Conservation (phyloP, 2,888 invertebrate genomes). For the Lasioglossum leucozonium region DNA sequence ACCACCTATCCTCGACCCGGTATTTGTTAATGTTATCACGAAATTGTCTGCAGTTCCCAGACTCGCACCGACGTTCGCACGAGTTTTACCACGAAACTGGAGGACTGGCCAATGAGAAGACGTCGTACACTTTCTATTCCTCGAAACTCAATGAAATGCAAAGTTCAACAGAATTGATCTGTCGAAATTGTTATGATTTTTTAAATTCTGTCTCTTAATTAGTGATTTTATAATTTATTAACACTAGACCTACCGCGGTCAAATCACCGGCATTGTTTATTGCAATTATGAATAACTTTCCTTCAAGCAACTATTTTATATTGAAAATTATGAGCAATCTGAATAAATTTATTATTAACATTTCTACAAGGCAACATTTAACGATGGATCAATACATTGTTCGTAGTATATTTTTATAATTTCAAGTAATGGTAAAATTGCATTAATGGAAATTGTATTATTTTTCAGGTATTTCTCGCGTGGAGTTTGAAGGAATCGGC, state of each 20-base stretch:
- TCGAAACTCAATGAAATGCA: not conserved
- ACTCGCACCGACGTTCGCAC: conserved; percentile 59
- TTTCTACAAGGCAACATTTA: too few species aligned
- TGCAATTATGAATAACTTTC: too few species aligned
- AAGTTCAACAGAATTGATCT: not conserved
- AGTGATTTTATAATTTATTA: too few species aligned
- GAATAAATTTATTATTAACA: too few species aligned
- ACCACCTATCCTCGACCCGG: conserved; percentile 30
- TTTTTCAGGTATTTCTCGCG: not conserved
- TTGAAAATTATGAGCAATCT: too few species aligned
- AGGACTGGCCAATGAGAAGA: conserved; percentile 5
- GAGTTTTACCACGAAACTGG: conserved; percentile 65
- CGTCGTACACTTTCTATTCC: conserved; percentile 23
- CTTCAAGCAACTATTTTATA: too few species aligned
- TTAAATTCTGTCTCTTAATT: too few species aligned
- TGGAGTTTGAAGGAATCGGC: not conserved
- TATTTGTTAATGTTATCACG: conserved; percentile 73
- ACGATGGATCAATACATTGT: not conserved
- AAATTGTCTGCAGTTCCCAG: conserved; percentile 69
- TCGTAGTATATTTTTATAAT: not conserved
- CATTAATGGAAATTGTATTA: not conserved
- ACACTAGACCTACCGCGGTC: too few species aligned
- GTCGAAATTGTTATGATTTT: too few species aligned
- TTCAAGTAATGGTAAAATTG: not conserved
- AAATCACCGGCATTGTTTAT: too few species aligned